Evolutionary conservation across 1,140 invertebrate species (phyloP), one percentile per base, ranked within the genome.

Genomic region (Cyphomyrmex costatus): DNA sequence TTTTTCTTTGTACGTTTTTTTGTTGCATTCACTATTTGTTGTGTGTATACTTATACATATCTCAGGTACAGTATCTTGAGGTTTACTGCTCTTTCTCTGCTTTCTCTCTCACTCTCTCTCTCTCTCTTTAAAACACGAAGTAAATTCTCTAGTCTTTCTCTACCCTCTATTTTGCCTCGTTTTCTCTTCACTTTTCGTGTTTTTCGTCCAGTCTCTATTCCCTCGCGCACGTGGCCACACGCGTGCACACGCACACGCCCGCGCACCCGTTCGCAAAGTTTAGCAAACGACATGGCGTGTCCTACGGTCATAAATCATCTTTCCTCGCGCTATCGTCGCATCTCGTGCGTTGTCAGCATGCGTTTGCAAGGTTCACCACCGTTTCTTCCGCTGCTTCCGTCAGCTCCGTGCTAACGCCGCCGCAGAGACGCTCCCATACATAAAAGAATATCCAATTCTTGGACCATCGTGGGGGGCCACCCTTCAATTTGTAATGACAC

Each of bases 271-370:
- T 60, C 70, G 53, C 71, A 60, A 83, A 88, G 77, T 86, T 82
- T 85, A 87, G 84, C 83, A 87, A 87, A 86, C 86, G 77, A 86
- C 86, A 85, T 92, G 90, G 92, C 93, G 90, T 93, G 92, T 93
- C 92, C 89, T 87, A 51, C 86, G 87, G 74, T 88, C 89, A 92
- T 94, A 93, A 94, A 94, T 94, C 92, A 94, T 93, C 92, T 93
- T 92, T 92, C 84, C 89, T 93, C 88, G 85, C 88, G 87, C 80
- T 92, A 92, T 92, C 92, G 88, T 88, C 88, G 86, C 87, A 92
- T 92, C 90, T 92, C 90, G 86, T 79, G 73, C 76, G 77, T 87
- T 87, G 92, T 91, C 92, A 91, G 88, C 91, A 83, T 91, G 90
- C 90, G 90, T 91, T 88, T 90, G 90, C 90, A 88, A 63, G 84